Evolutionary conservation across 2,888 invertebrate genomes (phyloP).

Genomic region (Lampropteryx suffumata): DNA sequence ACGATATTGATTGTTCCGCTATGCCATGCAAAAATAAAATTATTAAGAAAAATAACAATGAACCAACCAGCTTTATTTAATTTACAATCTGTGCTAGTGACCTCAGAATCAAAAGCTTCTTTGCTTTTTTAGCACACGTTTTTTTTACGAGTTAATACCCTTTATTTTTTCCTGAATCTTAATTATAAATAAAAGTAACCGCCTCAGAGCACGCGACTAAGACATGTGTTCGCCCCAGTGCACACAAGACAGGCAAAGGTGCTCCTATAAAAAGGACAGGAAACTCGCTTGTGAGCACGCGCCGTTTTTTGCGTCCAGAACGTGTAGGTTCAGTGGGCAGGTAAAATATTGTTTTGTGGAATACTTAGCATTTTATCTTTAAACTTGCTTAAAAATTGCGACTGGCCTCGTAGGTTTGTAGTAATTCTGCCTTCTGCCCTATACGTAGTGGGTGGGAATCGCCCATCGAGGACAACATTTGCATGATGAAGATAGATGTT

Average conservation of each 20-base stretch:
- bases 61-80: too few species aligned
- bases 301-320: slow-evolving; percentile 44
- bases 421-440: too few species aligned
- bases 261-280: slow-evolving; percentile 51
- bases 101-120: not conserved
- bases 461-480: too few species aligned
- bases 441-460: too few species aligned
- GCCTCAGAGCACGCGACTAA: slow-evolving; percentile 52
- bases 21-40: not conserved
- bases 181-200: slow-evolving; percentile 26
- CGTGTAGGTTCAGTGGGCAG: slow-evolving; percentile 21
- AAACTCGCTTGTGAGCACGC: slow-evolving; percentile 59
- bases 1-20: too few species aligned
- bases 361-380: slow-evolving; percentile 19
- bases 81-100: too few species aligned
- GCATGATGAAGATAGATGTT: too few species aligned
- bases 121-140: not conserved
- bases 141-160: slow-evolving; percentile 3
- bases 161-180: slow-evolving; percentile 15
- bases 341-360: slow-evolving; percentile 9
- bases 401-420: too few species aligned
- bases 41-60: too few species aligned
- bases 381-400: not conserved
- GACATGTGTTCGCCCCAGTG: slow-evolving; percentile 40
- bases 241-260: slow-evolving; percentile 49